These are phyloP conservation scores for Cyprinodon brontotheroides DNA, from an alignment of 2,113 vertebrate genomes.

Conservation along the genomic window DNA sequence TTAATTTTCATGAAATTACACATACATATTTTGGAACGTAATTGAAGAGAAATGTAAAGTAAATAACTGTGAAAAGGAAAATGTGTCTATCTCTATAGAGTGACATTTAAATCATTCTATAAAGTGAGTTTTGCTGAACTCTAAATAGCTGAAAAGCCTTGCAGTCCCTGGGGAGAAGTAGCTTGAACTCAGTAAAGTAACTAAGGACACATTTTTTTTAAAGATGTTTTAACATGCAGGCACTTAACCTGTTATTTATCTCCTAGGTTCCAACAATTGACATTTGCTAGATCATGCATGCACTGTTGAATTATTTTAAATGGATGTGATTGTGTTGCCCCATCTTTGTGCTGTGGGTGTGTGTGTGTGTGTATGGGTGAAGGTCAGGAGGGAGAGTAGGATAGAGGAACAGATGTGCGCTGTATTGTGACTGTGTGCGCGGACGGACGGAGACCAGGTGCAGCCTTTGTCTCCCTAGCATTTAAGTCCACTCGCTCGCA, in stretches of 20 bases:
- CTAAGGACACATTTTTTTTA: not conserved
- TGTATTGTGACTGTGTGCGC: constrained; percentile 83
- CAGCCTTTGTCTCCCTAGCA: constrained; percentile 89
- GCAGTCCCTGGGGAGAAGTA: constrained; percentile 47
- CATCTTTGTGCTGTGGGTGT: constrained; percentile 13
- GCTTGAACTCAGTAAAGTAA: constrained; percentile 46
- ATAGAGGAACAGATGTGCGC: constrained; percentile 88
- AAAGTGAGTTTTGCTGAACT: not conserved
- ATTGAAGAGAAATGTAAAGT: not conserved
- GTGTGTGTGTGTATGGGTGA: constrained; percentile 45
- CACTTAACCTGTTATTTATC: constrained; percentile 37
- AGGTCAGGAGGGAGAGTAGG: constrained; percentile 58
- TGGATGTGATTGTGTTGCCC: constrained; percentile 27
- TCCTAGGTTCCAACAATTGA: constrained; percentile 29
- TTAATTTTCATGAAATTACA: not conserved
- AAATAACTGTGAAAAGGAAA: not conserved
- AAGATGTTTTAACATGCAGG: constrained; percentile 21
- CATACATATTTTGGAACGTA: not conserved
- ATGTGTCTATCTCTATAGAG: not conserved
- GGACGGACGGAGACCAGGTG: constrained; percentile 92
- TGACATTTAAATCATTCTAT: not conserved
- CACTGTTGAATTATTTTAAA: constrained; percentile 44
- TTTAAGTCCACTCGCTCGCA: constrained; percentile 82
- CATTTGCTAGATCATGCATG: constrained; percentile 15
- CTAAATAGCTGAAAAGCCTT: constrained; percentile 38